Evolutionary conservation across 2,113 vertebrate species (phyloP).

Genomic region (Spizaetus ornatus): DNA sequence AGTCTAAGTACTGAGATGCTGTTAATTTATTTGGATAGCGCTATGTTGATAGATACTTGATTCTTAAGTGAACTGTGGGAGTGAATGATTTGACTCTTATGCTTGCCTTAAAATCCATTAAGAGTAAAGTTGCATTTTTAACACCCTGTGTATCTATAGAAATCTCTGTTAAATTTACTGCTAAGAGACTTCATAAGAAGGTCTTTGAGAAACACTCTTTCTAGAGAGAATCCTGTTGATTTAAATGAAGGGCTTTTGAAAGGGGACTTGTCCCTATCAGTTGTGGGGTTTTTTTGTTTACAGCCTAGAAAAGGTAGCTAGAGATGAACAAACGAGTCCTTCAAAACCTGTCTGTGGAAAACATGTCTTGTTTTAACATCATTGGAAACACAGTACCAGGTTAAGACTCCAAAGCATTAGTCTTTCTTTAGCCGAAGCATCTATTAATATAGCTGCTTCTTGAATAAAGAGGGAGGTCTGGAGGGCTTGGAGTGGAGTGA

Average conservation of each 20-base stretch:
- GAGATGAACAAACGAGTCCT: not conserved
- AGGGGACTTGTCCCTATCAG: not conserved
- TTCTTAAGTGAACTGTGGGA: not conserved
- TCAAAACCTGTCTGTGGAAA: not conserved
- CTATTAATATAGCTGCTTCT: slow-evolving; percentile 67
- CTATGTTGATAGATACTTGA: not conserved
- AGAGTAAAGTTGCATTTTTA: not conserved
- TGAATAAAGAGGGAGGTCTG: slow-evolving; percentile 60
- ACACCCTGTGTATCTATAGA: not conserved
- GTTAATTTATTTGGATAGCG: not conserved
- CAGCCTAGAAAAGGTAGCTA: not conserved
- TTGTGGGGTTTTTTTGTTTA: not conserved
- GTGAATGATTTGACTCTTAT: not conserved
- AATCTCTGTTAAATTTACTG: not conserved
- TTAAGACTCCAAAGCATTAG: slow-evolving; percentile 19
- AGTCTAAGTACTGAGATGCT: not conserved
- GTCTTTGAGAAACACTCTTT: not conserved
- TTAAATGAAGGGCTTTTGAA: not conserved
- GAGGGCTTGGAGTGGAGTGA: slow-evolving; percentile 29
- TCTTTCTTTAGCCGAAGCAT: slow-evolving; percentile 65
- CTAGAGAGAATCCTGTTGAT: not conserved
- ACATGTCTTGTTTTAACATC: not conserved
- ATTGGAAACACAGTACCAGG: slow-evolving; percentile 2
- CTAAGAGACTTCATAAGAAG: not conserved
- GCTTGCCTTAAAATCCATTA: not conserved